A percentile compares a stretch with the other conserved stretches of the same genome.
phyloP scores from a whole-genome alignment of 92 coral and sea anemone species.

The Micromussa lordhowensis region DNA sequence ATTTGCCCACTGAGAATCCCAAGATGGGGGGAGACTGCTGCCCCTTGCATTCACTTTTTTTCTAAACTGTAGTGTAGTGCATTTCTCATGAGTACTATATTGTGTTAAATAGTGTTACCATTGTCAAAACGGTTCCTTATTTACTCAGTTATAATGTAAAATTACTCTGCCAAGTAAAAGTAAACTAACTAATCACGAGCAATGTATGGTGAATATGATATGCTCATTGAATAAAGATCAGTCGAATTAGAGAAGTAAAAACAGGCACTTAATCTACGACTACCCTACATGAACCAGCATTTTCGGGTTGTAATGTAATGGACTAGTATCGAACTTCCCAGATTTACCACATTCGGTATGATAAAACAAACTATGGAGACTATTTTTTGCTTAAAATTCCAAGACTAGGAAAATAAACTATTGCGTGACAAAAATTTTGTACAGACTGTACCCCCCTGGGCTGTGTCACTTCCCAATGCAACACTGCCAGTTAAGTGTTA shows the following conservation, averaged over 20 bases:
- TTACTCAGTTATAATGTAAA: slow-evolving; percentile 13
- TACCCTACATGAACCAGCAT: slow-evolving; percentile 13
- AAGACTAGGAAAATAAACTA: neutral
- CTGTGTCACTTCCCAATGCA: slow-evolving; percentile 2
- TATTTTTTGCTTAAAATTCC: neutral
- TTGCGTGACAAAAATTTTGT: neutral
- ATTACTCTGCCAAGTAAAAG: no score
- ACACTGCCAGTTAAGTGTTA: no score
- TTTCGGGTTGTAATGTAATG: slow-evolving; percentile 9
- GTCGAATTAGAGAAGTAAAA: slow-evolving; percentile 9
- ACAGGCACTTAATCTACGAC: slow-evolving; percentile 6
- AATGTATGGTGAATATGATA: neutral
- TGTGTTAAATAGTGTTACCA: slow-evolving; percentile 10
- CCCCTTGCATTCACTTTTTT: no score
- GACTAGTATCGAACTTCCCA: slow-evolving; percentile 17
- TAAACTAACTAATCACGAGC: slow-evolving; percentile 2
- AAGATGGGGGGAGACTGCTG: no score
- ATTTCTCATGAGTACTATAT: neutral
- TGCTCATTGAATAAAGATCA: slow-evolving; percentile 14
- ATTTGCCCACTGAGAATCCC: no score
- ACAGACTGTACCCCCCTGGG: neutral
- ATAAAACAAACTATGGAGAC: slow-evolving; percentile 6
- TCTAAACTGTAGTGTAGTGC: neutral
- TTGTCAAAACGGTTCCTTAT: slow-evolving; percentile 14
- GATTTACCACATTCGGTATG: no score